Percentiles rank a stretch among this genome's conserved stretches.
These are phyloP conservation scores for Urocynchramus pylzowi DNA, from an alignment of 2,113 vertebrate species.

Conservation along the genomic window DNA sequence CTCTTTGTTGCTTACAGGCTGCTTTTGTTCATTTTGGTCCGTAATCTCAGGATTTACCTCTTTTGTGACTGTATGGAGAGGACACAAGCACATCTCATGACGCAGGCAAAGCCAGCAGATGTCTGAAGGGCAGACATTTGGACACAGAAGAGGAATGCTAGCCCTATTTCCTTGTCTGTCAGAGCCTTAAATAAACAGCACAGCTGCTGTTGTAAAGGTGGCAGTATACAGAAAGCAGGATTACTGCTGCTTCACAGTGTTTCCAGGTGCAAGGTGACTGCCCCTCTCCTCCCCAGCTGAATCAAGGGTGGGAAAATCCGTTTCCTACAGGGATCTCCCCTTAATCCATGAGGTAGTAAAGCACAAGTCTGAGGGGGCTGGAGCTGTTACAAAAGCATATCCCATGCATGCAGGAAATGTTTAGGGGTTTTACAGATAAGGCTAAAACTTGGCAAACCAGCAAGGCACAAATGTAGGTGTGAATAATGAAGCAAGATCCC, in stretches of 20 bases:
- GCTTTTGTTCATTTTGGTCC: background rate
- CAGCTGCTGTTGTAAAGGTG: background rate
- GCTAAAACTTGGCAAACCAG: background rate
- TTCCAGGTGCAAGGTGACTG: background rate
- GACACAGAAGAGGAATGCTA: background rate
- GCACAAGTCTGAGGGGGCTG: background rate
- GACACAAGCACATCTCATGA: background rate
- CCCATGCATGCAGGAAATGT: background rate
- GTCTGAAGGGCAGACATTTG: background rate
- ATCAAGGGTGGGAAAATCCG: background rate
- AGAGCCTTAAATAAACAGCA: background rate
- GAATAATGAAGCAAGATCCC: background rate
- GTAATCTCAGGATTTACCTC: background rate
- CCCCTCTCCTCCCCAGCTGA: background rate
- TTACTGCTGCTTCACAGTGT: background rate
- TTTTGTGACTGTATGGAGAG: background rate
- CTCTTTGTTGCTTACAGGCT: background rate
- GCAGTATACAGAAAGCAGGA: background rate
- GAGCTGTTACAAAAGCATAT: background rate
- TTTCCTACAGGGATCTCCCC: background rate
- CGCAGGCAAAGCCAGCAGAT: accelerated
- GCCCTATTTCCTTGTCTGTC: background rate
- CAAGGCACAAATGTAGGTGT: background rate
- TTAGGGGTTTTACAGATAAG: background rate
- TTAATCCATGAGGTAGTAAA: background rate